These are phyloP conservation scores for Porphyrio hochstetteri DNA, from an alignment of 2,113 vertebrate genomes.

Conservation along the genomic window DNA sequence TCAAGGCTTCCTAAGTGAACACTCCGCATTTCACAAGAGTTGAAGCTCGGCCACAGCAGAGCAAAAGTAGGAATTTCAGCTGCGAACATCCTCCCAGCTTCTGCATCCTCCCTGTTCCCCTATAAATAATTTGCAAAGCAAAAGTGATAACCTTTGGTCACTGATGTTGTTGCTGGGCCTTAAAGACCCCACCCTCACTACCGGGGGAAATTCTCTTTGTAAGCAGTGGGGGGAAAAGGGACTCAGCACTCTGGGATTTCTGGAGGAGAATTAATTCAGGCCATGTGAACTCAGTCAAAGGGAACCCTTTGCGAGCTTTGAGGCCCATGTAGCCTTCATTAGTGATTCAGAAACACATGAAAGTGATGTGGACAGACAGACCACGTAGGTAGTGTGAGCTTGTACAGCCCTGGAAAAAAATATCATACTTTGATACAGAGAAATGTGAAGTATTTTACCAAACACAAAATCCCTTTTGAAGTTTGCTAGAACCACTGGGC, in stretches of 20 bases:
- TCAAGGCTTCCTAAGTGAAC: background rate
- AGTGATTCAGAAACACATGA: conserved; percentile 11
- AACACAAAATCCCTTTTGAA: conserved; percentile 59
- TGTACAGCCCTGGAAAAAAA: background rate
- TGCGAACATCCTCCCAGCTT: background rate
- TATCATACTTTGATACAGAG: conserved; percentile 7
- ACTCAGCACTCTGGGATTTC: background rate
- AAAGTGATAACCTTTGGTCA: background rate
- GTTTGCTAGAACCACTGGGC: conserved; percentile 37
- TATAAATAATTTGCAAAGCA: conserved; percentile 10
- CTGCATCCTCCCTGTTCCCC: background rate
- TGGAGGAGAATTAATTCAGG: background rate
- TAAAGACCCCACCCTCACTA: background rate
- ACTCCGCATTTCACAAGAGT: background rate
- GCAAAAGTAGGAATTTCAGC: background rate
- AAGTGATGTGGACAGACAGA: conserved; percentile 1
- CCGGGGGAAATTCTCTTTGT: background rate
- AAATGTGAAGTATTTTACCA: conserved; percentile 22
- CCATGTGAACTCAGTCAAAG: background rate
- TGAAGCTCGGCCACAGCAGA: background rate
- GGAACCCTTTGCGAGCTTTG: background rate
- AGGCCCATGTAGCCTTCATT: background rate
- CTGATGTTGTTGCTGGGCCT: background rate
- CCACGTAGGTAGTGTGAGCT: background rate
- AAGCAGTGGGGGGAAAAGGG: background rate